Conservation (phyloP, 1,140 invertebrate genomes). For the Caerostris darwini region DNA sequence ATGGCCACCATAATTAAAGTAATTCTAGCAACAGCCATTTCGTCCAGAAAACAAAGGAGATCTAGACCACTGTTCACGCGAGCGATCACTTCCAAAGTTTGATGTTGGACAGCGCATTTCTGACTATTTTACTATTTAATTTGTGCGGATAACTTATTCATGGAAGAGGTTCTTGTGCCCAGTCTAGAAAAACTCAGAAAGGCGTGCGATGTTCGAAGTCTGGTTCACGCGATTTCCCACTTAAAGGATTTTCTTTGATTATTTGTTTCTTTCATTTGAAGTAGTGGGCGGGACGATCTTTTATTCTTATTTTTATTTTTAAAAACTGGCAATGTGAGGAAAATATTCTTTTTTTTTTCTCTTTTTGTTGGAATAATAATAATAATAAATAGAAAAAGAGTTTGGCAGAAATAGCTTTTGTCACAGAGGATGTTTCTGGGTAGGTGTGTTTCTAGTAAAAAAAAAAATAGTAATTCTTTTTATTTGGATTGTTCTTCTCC, state of each 20-base stretch:
- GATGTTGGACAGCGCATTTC: background rate
- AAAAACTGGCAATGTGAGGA: too few species aligned
- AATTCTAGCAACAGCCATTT: background rate
- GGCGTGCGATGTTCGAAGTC: background rate
- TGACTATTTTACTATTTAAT: constrained; percentile 25
- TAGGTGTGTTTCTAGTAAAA: background rate
- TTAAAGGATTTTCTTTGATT: background rate
- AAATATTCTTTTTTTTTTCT: too few species aligned
- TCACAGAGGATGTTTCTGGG: background rate
- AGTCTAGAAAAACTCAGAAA: background rate
- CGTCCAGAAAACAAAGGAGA: background rate
- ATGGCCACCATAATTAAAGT: constrained; percentile 9
- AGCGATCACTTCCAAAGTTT: background rate
- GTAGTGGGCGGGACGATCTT: background rate
- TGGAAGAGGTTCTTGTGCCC: background rate
- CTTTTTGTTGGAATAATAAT: too few species aligned
- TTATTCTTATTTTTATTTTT: background rate
- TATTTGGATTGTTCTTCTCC: background rate
- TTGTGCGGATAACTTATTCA: constrained; percentile 22
- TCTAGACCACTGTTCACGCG: constrained; percentile 2
- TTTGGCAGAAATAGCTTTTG: constrained; percentile 8
- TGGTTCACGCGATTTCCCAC: background rate
- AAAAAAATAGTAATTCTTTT: background rate
- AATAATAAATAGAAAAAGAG: background rate
- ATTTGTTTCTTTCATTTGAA: constrained; percentile 27